Evolutionary conservation across 2,797 vertebrate genomes (phyloP).

Genomic region (Neosilurus mollespiculum): DNA sequence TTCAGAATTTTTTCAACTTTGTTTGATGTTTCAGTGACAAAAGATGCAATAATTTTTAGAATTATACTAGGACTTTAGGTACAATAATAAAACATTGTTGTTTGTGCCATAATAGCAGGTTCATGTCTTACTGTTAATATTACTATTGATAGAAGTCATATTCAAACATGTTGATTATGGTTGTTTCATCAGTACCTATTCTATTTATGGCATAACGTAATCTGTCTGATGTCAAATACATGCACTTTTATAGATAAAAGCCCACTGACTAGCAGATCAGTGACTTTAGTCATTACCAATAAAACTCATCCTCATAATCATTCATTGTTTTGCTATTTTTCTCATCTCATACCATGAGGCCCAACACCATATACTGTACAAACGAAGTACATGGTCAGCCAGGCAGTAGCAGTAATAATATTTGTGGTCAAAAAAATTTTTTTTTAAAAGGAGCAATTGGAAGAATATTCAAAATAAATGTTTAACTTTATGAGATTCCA

Average conservation of each 20-base stretch:
- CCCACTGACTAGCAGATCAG: background rate
- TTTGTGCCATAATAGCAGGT: background rate
- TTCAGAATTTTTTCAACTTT: background rate
- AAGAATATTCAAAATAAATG: background rate
- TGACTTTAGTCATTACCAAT: background rate
- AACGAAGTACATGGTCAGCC: background rate
- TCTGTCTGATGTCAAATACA: background rate
- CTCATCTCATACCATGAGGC: background rate
- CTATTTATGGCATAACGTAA: background rate
- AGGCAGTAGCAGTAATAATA: background rate
- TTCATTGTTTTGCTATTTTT: background rate
- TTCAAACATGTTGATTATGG: background rate
- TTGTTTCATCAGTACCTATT: background rate
- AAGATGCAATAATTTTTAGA: background rate
- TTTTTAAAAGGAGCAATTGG: background rate
- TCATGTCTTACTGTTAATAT: background rate
- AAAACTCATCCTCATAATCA: background rate
- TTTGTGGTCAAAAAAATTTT: background rate
- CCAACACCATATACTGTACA: too few relatives aligned
- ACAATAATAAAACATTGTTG: background rate
- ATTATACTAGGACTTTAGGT: background rate
- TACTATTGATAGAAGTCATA: background rate
- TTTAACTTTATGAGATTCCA: background rate
- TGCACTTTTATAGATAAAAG: background rate
- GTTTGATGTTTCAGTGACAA: background rate